Evolutionary conservation across 2,888 invertebrate species (phyloP), one percentile per base, ranked within the genome.

Genomic region (Hypsopygia costalis): DNA sequence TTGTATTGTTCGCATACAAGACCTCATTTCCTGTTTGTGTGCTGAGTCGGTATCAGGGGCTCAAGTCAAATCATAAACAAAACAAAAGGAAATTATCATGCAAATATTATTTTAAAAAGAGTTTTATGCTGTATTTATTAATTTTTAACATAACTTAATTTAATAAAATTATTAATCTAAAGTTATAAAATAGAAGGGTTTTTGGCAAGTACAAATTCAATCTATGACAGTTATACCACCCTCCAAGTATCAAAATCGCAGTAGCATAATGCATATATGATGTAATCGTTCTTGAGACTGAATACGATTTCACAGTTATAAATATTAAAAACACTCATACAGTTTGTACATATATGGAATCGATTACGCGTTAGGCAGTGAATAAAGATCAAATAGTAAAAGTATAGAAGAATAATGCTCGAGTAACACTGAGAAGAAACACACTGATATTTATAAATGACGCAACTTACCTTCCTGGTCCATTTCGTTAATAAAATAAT

Each of bases 31-130:
- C 77, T 82, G 83, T 81, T 66, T 52, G 81, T 85, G 87, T 86
- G 81, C 82, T 80, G 81, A 81, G 81, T 81, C 73, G 78, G 85
- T 82, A 70, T 73, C 68, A 65, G 73, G 85, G 81, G 80, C 78
- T 76, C 80, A 81, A 85, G 81, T 81, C 49, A 85, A 87, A 87
- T 69, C 70, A 83, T 77, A 85, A 86, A 83, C 69, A 55, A 77
- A 85, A 78, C 52, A 70, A 62, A 83, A 76, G 47, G 65, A 74
- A 78, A 59, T 65, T 75, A 57, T 64, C 87, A 87, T 87, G 87
- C 87, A 82, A 67, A 71, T 58, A 65, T 69, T 76, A 69, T 65
- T 75, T 64, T 69, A 74, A 50, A 62, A 53, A 55, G 57, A 55
- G 47, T 69, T 77, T 72, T 69, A 66, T 58, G 51, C 58, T 62